Conservation (phyloP, 2,797 vertebrate species). For the Tiaroga cobitis region DNA sequence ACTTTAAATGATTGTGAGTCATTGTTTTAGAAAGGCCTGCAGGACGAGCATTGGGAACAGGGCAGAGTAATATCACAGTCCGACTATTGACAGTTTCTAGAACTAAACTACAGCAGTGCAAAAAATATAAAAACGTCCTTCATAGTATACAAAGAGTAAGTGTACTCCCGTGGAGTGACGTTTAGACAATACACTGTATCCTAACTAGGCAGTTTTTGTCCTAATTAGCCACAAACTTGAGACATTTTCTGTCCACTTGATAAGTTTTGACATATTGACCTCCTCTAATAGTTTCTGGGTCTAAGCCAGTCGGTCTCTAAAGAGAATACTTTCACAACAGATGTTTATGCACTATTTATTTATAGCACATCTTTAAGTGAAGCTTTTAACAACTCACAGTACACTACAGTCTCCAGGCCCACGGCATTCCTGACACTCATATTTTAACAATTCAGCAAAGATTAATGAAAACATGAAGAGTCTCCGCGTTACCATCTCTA, state of each 20-base stretch:
- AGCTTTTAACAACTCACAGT: background rate
- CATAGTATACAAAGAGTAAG: background rate
- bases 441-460: background rate
- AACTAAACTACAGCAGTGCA: conserved; percentile 18
- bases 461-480: background rate
- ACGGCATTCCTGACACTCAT: background rate
- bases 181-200: background rate
- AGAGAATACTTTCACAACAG: background rate
- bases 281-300: background rate
- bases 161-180: background rate
- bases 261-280: background rate
- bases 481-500: background rate
- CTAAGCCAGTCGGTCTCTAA: background rate
- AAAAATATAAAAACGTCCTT: background rate
- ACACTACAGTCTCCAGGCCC: background rate
- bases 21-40: conserved; percentile 66
- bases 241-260: background rate
- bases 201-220: background rate
- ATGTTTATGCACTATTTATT: background rate
- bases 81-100: conserved; percentile 49
- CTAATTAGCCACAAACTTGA: background rate
- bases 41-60: conserved; percentile 34
- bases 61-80: conserved; percentile 50
- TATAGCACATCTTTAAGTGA: background rate
- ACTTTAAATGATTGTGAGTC: conserved; percentile 77